Conservation (phyloP, 2,797 vertebrate genomes). For the Caiman crocodilus region DNA sequence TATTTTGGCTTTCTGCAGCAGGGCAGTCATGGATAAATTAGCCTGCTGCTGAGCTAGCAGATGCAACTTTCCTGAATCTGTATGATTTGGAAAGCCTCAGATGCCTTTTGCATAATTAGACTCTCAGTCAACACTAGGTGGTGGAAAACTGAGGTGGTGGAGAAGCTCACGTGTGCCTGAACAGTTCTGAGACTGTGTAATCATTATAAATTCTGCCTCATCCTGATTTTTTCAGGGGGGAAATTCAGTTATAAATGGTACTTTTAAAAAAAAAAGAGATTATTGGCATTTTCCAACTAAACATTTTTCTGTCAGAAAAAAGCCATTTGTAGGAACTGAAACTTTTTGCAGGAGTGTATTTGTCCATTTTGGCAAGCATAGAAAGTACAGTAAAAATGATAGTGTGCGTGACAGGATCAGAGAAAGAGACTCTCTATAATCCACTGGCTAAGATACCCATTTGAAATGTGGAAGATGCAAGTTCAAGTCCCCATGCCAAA, state of each 20-base stretch:
- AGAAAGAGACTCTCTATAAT: background rate
- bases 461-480: background rate
- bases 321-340: background rate
- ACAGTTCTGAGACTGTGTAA: background rate
- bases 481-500: background rate
- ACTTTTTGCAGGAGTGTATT: background rate
- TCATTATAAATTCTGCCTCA: background rate
- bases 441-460: background rate
- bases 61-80: background rate
- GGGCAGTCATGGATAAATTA: background rate
- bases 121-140: background rate
- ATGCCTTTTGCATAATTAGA: background rate
- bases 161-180: background rate
- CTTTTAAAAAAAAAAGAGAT: background rate
- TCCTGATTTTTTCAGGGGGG: background rate
- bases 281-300: background rate
- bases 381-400: background rate
- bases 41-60: conserved; percentile 3
- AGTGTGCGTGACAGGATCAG: rapidly evolving
- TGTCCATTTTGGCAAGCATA: background rate
- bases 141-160: background rate
- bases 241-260: rapidly evolving
- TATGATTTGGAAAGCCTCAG: conserved; percentile 12
- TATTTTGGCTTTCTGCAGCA: background rate
- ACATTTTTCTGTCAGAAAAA: background rate